A percentile compares a stretch with the other conserved stretches of the same genome.
Conservation (phyloP, 2,888 invertebrate genomes). For the Dasypogon diadema region DNA sequence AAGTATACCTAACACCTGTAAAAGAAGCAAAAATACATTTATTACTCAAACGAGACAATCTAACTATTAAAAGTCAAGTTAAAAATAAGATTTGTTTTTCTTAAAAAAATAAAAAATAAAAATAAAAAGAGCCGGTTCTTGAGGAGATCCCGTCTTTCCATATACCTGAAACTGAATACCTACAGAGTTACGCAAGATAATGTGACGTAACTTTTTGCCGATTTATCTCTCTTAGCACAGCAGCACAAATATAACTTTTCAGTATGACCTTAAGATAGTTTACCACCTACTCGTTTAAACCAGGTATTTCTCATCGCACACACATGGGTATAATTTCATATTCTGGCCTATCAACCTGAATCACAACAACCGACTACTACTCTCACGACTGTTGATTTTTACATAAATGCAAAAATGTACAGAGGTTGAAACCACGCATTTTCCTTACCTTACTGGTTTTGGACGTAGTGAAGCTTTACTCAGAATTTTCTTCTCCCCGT, state of each 20-base stretch:
- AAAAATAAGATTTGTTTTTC: not conserved
- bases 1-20: constrained; percentile 85
- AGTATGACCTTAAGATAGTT: not conserved
- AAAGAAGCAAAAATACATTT: constrained; percentile 60
- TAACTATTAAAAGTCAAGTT: not conserved
- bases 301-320: not conserved
- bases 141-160: not conserved
- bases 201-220: not conserved
- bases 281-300: constrained; percentile 12
- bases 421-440: constrained; percentile 12
- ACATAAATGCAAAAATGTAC: not conserved
- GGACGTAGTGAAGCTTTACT: not conserved
- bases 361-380: not conserved
- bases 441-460: constrained; percentile 3
- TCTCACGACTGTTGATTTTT: not conserved
- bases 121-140: not conserved
- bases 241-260: not conserved
- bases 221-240: not conserved
- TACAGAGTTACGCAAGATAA: not conserved
- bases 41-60: not conserved
- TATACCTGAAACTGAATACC: not conserved
- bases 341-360: not conserved
- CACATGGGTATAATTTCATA: not conserved
- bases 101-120: not conserved
- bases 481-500: not conserved